A percentile compares a stretch with the other conserved stretches of the same genome.
Conservation (phyloP, 2,888 invertebrate genomes). For the Hesperia comma region DNA sequence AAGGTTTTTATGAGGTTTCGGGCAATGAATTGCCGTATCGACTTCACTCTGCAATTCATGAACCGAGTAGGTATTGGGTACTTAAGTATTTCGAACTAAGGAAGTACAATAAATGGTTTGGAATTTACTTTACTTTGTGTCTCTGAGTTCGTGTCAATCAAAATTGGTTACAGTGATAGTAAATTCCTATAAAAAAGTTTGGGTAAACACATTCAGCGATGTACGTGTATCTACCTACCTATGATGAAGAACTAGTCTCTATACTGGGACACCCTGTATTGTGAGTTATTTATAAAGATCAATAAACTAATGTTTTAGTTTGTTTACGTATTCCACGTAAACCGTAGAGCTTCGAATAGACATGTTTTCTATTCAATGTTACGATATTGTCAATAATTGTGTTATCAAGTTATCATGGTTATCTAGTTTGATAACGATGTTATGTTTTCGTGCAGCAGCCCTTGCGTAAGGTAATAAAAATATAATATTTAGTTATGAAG, state of each 20-base stretch:
- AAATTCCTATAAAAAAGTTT: too few species aligned
- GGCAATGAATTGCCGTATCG: conserved; percentile 47
- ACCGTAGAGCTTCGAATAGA: not conserved
- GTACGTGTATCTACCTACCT: too few species aligned
- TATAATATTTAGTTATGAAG: too few species aligned
- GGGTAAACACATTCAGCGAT: too few species aligned
- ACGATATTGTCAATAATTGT: not conserved
- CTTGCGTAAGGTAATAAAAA: not conserved
- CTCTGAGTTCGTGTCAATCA: too few species aligned
- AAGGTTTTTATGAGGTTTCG: conserved; percentile 64
- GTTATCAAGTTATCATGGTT: not conserved
- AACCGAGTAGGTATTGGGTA: not conserved
- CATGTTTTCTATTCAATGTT: conserved; percentile 11
- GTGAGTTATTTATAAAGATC: too few species aligned
- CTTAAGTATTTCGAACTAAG: not conserved
- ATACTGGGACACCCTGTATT: too few species aligned
- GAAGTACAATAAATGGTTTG: not conserved
- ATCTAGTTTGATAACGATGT: not conserved
- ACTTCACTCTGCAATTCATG: conserved; percentile 43
- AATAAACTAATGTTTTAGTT: not conserved
- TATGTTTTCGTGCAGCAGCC: not conserved
- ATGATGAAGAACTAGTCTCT: too few species aligned
- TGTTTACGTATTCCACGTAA: conserved; percentile 1
- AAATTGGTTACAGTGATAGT: too few species aligned
- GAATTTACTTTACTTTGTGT: too few species aligned